These are phyloP conservation scores for Machimus rusticus DNA, from an alignment of 2,888 invertebrate genomes.

Conservation along the genomic window DNA sequence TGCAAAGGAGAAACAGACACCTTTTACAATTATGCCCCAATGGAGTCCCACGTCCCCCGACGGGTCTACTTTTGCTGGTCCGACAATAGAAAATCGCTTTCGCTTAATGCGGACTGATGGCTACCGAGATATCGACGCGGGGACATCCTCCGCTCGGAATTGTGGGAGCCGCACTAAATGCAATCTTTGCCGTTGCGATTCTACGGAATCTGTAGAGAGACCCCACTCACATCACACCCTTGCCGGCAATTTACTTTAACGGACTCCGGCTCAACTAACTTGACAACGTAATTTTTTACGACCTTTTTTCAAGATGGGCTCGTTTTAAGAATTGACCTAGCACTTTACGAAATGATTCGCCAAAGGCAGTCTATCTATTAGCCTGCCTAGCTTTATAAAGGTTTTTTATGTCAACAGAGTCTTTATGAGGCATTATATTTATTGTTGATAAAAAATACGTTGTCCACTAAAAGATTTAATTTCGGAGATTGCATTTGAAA, in stretches of 20 bases:
- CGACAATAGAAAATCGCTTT: conserved; percentile 6
- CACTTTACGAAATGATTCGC: background rate
- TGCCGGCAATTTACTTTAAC: background rate
- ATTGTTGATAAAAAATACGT: no score
- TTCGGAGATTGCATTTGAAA: no score
- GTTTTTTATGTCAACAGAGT: background rate
- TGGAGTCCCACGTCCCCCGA: background rate
- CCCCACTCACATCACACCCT: background rate
- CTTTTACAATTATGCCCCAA: background rate
- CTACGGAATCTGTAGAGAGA: background rate
- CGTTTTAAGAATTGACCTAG: background rate
- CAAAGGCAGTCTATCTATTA: background rate
- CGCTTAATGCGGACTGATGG: conserved; percentile 11
- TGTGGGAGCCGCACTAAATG: background rate
- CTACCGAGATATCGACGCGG: background rate
- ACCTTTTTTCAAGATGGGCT: background rate
- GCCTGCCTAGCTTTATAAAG: background rate
- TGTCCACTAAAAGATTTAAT: no score
- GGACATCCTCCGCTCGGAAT: background rate
- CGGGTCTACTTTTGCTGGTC: background rate
- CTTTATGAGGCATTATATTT: no score
- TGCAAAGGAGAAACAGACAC: background rate
- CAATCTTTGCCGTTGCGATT: background rate
- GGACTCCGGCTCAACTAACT: background rate
- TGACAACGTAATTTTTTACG: background rate